These are phyloP conservation scores for Bradypodion pumilum DNA, from an alignment of 2,797 vertebrate species.

Conservation along the genomic window DNA sequence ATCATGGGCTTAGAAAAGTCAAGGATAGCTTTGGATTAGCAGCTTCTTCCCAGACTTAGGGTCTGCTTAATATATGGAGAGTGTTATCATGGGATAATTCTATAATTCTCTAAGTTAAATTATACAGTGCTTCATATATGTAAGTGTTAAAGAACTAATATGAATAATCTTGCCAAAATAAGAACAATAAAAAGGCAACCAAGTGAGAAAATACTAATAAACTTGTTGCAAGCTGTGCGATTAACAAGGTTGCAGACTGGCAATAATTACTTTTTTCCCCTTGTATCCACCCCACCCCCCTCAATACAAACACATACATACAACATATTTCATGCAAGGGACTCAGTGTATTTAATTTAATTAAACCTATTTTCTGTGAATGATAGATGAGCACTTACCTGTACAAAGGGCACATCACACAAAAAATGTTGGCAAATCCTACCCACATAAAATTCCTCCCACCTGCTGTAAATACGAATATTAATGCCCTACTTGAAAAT, in stretches of 20 bases:
- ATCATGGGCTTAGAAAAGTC: not conserved
- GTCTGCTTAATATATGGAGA: not conserved
- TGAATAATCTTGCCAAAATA: not conserved
- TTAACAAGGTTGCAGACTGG: slow-evolving; percentile 27
- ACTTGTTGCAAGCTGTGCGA: slow-evolving; percentile 29
- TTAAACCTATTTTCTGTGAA: slow-evolving; percentile 21
- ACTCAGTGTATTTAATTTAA: not conserved
- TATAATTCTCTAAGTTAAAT: not conserved
- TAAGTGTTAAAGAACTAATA: not conserved
- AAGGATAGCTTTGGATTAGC: not conserved
- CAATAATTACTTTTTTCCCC: not conserved
- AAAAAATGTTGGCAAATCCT: not conserved
- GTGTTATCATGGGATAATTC: not conserved
- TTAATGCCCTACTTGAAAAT: not conserved
- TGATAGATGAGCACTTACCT: not conserved
- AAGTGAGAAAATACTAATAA: slow-evolving; percentile 29
- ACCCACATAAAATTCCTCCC: not conserved
- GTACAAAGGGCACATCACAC: not conserved
- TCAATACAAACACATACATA: too few relatives aligned
- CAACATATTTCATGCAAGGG: not conserved
- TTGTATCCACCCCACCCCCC: too few relatives aligned
- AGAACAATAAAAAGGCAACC: slow-evolving; percentile 24
- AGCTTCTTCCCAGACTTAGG: not conserved
- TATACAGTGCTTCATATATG: not conserved
- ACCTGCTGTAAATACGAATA: not conserved